Conservation (phyloP, 2,888 invertebrate species). For the Gisinianus flammeolus region DNA sequence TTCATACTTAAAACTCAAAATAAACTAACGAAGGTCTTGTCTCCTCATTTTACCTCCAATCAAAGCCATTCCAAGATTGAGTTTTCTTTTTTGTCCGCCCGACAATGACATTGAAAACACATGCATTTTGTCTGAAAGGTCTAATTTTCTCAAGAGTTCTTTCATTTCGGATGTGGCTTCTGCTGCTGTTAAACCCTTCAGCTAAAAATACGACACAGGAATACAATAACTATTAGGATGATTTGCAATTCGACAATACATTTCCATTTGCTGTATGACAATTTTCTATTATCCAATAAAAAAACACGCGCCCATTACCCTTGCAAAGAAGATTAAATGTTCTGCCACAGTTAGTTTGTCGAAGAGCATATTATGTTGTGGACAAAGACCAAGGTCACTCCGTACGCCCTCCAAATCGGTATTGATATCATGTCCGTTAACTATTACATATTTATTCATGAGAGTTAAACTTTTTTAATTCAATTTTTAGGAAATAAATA, state of each 20-base stretch:
- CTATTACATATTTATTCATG: too few species aligned
- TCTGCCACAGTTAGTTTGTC: conserved; percentile 81
- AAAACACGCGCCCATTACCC: conserved; percentile 69
- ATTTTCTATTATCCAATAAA: background rate
- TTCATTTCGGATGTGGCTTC: conserved; percentile 67
- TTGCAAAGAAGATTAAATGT: conserved; percentile 81
- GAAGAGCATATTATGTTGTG: conserved; percentile 87
- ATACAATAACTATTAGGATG: background rate
- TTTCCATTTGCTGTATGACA: background rate
- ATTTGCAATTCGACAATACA: background rate
- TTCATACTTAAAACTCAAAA: background rate
- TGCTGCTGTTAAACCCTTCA: conserved; percentile 68
- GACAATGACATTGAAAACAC: conserved; percentile 72
- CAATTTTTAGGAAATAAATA: too few species aligned
- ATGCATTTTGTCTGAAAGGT: conserved; percentile 70
- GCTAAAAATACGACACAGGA: conserved; percentile 61
- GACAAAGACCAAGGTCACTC: conserved; percentile 82
- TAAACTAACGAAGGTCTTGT: background rate
- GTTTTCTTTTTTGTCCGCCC: conserved; percentile 89
- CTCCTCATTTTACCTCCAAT: conserved; percentile 72
- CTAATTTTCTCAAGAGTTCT: conserved; percentile 68
- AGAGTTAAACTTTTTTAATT: too few species aligned
- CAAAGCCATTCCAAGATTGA: conserved; percentile 85
- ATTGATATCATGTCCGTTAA: conserved; percentile 76
- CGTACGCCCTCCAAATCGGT: conserved; percentile 72